Evolutionary conservation across 2,113 vertebrate species (phyloP).

Genomic region (Bufo gargarizans): DNA sequence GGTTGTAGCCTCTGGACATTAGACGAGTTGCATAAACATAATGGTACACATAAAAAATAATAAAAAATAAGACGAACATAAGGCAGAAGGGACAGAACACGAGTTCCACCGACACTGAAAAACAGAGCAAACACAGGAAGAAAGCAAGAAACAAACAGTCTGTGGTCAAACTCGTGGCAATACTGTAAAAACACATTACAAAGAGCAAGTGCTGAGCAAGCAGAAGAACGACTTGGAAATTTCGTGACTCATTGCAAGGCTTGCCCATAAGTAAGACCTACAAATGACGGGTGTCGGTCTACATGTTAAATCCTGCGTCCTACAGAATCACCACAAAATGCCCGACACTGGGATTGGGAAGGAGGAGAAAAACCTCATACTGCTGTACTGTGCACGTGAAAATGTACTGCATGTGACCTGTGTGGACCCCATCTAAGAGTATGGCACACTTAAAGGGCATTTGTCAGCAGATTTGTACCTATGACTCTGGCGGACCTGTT

Average conservation of each 20-base stretch:
- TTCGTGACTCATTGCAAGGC: neutral
- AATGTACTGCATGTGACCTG: neutral
- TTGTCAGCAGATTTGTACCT: no score
- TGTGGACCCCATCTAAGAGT: no score
- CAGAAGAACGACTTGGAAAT: neutral
- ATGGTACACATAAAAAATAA: neutral
- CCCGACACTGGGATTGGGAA: neutral
- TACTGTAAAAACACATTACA: neutral
- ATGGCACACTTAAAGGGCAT: no score
- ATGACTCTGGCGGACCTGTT: no score
- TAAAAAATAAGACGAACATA: neutral
- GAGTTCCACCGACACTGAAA: neutral
- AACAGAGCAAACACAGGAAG: neutral
- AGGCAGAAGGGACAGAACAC: neutral
- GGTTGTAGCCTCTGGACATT: neutral
- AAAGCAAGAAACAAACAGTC: neutral
- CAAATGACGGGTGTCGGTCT: neutral
- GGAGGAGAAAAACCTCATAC: neutral
- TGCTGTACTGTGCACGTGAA: neutral
- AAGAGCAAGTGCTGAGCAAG: neutral
- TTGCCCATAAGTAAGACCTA: neutral
- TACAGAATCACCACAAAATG: neutral
- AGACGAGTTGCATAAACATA: neutral
- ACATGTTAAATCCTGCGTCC: neutral
- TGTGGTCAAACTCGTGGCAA: neutral